Base-by-base conservation (phyloP, 2,113 vertebrate genomes). In the Myanophis thanlyinensis region DNA sequence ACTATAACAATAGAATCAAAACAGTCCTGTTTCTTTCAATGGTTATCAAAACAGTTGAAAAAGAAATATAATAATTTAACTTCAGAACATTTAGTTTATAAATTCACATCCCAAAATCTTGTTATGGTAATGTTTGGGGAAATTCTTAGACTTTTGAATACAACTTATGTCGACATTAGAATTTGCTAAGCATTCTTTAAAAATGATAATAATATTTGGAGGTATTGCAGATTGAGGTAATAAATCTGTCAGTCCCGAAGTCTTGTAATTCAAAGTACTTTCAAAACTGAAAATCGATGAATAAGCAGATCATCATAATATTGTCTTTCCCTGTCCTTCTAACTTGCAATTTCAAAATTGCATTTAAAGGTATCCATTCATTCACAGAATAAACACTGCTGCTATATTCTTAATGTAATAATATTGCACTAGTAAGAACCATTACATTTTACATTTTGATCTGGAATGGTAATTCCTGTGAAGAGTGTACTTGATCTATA, bases 221-320 rank as follows among this genome's bases (percentile, higher is more conserved):
- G n/a, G 13, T 4, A 73, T 73, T 95, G 97, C 96, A 96, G 94
- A 97, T 97, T 94, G 96, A 49, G 95, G 87, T 94, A 93, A 97
- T 85, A 96, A 93, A 92, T 3, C 96, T 96, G 96, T 97, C 96
- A 96, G 94, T 97, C 90, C 0, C 5, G 73, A 52, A 92, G 95
- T 92, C 88, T 0, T 94, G 93, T 96, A 97, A 97, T 97, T 96
- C 93, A 97, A 97, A 95, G 96, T 91, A 3, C 0, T 93, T 96
- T 97, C 93, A 91, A 96, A 97, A 93, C 0, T 93, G 91, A 90
- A 94, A 94, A 87, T 93, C 92, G 93, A 80, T 56, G 95, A 80
- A 80, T 59, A 5, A 73, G 67, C 90, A 93, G 52, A 94, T 86
- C 47, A 44, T 59, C 85, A 10, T 30, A 92, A 46, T 91, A 35